phyloP scores from a whole-genome alignment of 2,113 vertebrate species.

The Zapornia atra region DNA sequence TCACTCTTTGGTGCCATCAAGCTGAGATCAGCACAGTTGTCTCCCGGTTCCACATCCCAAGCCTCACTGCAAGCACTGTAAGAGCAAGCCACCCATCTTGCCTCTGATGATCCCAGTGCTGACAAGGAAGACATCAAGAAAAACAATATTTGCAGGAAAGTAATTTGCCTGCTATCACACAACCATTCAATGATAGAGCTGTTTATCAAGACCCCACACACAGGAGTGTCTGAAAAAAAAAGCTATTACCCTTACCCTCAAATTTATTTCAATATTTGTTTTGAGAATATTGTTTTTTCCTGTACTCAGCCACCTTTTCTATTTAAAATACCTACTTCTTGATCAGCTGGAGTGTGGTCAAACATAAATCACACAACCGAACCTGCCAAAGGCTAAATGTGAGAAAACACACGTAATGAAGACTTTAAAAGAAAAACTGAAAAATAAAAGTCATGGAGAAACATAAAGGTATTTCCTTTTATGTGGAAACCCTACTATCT shows the following conservation, averaged over 20 bases:
- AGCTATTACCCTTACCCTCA: not conserved
- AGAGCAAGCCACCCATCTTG: not conserved
- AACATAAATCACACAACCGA: not conserved
- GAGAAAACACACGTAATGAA: not conserved
- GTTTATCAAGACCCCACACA: not conserved
- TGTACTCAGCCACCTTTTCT: not conserved
- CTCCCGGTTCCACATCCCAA: rapidly evolving
- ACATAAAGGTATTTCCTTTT: not conserved
- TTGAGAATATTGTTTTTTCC: not conserved
- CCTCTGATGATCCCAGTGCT: not conserved
- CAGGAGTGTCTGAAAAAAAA: not conserved
- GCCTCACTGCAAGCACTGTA: not conserved
- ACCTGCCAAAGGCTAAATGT: not conserved
- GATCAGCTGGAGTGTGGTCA: not conserved
- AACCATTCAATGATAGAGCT: not conserved
- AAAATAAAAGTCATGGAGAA: not conserved
- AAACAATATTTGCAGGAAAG: not conserved
- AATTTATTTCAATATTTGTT: not conserved
- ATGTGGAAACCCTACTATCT: not conserved
- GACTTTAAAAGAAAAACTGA: not conserved
- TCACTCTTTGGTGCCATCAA: not conserved
- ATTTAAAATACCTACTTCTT: not conserved
- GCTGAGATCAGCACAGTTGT: not conserved
- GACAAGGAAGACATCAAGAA: not conserved
- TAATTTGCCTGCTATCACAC: not conserved